phyloP scores from a whole-genome alignment of 2,888 invertebrate genomes.

The Tuta absoluta region DNA sequence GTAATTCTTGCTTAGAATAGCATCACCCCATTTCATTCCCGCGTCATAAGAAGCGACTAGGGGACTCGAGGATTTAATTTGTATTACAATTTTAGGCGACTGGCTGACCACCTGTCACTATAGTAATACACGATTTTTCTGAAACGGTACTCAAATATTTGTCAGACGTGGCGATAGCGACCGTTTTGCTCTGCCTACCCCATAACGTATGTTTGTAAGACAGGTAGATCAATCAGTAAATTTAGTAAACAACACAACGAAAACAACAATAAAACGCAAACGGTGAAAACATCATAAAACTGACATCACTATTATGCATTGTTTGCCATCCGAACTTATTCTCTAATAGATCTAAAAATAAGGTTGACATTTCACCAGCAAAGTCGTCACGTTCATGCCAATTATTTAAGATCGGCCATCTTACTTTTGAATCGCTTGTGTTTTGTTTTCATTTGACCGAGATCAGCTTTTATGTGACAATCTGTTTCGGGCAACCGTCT shows the following conservation, averaged over 20 bases:
- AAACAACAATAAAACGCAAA: slow-evolving; percentile 1
- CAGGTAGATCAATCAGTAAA: background rate
- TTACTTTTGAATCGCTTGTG: slow-evolving; percentile 29
- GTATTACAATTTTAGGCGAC: no score
- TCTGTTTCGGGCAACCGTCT: background rate
- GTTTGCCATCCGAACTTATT: background rate
- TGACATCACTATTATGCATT: background rate
- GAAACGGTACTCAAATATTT: no score
- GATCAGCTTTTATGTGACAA: background rate
- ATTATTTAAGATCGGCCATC: slow-evolving; percentile 31
- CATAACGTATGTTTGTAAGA: no score
- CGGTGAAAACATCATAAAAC: background rate
- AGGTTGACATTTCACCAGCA: background rate
- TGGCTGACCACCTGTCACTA: no score
- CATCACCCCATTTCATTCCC: no score
- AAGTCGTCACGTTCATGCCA: slow-evolving; percentile 11
- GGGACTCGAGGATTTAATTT: no score
- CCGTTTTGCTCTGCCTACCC: no score
- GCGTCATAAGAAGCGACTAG: no score
- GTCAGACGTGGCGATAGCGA: no score
- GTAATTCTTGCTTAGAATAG: no score
- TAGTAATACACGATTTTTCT: no score
- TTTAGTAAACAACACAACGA: background rate
- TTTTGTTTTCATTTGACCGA: slow-evolving; percentile 25
- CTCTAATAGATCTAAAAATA: background rate